A percentile compares a stretch with the other conserved stretches of the same genome.
Evolutionary conservation across 2,113 vertebrate species (phyloP).

Genomic region (Aramus guarauna): DNA sequence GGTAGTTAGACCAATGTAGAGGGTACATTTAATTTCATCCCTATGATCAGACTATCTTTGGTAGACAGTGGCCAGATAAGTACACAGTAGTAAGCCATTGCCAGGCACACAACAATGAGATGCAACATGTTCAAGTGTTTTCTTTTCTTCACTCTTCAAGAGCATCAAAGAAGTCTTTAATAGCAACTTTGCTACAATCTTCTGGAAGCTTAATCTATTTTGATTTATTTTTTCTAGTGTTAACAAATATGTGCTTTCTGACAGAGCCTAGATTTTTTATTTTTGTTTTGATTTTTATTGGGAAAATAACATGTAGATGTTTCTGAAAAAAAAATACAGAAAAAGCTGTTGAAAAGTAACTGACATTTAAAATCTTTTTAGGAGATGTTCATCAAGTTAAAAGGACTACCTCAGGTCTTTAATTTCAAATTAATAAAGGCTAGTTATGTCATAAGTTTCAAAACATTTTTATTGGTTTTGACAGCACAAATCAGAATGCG

Average conservation of each 20-base stretch:
- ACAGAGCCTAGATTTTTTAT: background rate
- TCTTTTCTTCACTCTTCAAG: background rate
- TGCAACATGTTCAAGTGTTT: background rate
- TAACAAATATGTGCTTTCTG: background rate
- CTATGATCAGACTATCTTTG: background rate
- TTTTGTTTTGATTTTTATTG: background rate
- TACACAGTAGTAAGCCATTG: background rate
- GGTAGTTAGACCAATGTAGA: background rate
- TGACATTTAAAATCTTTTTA: background rate
- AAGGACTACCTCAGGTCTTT: background rate
- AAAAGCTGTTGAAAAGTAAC: background rate
- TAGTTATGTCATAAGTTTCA: background rate
- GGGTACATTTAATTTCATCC: background rate
- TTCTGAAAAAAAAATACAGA: background rate
- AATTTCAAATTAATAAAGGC: background rate
- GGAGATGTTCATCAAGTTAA: background rate
- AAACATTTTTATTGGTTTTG: background rate
- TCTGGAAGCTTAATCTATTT: background rate
- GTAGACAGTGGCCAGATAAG: background rate
- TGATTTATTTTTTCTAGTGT: fast-evolving
- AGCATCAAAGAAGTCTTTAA: fast-evolving
- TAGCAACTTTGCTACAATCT: background rate
- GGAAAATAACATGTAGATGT: background rate
- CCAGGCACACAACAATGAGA: background rate
- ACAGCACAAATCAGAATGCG: background rate